Conservation (phyloP, 2,113 vertebrate species). For the Gymnarchus niloticus region DNA sequence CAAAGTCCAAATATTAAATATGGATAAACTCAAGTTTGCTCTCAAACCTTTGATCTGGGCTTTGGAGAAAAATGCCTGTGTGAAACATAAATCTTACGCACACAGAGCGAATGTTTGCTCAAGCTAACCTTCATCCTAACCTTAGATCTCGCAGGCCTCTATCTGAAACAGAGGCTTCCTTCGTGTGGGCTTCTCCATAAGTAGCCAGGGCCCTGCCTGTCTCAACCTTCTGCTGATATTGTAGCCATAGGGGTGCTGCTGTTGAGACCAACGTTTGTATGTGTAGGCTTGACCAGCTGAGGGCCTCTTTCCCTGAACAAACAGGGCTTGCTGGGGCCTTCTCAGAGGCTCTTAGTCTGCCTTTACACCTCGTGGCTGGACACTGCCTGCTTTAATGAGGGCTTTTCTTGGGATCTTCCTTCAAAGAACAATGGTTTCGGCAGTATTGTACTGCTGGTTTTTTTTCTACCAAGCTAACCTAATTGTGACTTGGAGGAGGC, state of each 20-base stretch:
- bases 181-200: constrained; percentile 21
- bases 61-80: neutral
- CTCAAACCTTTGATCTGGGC: neutral
- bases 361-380: neutral
- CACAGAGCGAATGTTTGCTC: neutral
- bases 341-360: constrained; percentile 29
- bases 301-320: constrained; percentile 22
- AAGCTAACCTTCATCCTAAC: neutral
- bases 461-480: too few species aligned
- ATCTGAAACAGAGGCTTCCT: neutral
- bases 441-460: neutral
- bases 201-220: constrained; percentile 22
- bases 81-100: constrained; percentile 8
- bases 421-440: neutral
- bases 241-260: neutral
- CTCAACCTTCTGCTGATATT: constrained; percentile 26
- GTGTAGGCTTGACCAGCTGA: constrained; percentile 22
- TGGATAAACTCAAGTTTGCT: neutral
- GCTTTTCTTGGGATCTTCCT: constrained; percentile 25
- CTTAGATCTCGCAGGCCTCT: neutral
- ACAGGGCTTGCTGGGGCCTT: constrained; percentile 17
- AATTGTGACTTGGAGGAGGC: neutral
- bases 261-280: constrained; percentile 26
- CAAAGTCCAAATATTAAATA: constrained; percentile 1
- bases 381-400: constrained; percentile 25